These are phyloP conservation scores for Amphipyra berbera DNA, from an alignment of 2,888 invertebrate genomes.

Conservation along the genomic window DNA sequence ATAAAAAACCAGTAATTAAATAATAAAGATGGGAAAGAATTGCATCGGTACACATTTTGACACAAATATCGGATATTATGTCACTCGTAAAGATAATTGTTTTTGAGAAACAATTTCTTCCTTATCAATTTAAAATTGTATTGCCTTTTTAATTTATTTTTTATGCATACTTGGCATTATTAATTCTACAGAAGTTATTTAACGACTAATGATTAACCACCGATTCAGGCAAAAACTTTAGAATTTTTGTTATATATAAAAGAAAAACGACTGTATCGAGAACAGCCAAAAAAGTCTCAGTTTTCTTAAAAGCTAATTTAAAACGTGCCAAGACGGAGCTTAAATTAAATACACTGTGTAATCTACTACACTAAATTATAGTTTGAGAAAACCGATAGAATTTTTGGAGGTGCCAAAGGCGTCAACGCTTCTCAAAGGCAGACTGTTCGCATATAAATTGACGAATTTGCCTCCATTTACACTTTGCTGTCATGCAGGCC, in stretches of 20 bases:
- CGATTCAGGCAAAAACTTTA: too few relatives aligned
- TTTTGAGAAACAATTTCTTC: slow-evolving; percentile 5
- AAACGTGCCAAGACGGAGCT: not conserved
- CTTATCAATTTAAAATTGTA: not conserved
- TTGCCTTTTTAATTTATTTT: not conserved
- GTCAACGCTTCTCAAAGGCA: slow-evolving; percentile 83
- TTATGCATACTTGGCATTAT: too few relatives aligned
- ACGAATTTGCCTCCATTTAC: slow-evolving; percentile 88
- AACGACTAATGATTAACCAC: too few relatives aligned
- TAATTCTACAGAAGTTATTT: too few relatives aligned
- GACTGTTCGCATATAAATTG: slow-evolving; percentile 88
- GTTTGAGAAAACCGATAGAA: slow-evolving; percentile 68
- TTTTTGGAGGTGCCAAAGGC: slow-evolving; percentile 74
- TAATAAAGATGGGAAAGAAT: slow-evolving; percentile 64
- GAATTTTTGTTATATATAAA: too few relatives aligned
- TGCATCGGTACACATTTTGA: slow-evolving; percentile 45
- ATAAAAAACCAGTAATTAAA: slow-evolving; percentile 78
- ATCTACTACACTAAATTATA: slow-evolving; percentile 35
- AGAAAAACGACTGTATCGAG: too few relatives aligned
- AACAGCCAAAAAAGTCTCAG: too few relatives aligned
- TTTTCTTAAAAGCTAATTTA: slow-evolving; percentile 1
- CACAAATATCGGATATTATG: slow-evolving; percentile 36
- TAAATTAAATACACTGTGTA: slow-evolving; percentile 44
- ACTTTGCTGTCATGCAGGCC: slow-evolving; percentile 80
- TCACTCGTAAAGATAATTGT: slow-evolving; percentile 20